A percentile compares a stretch with the other conserved stretches of the same genome.
Conservation (phyloP, 2,797 vertebrate genomes). For the Syngnathus rostellatus region DNA sequence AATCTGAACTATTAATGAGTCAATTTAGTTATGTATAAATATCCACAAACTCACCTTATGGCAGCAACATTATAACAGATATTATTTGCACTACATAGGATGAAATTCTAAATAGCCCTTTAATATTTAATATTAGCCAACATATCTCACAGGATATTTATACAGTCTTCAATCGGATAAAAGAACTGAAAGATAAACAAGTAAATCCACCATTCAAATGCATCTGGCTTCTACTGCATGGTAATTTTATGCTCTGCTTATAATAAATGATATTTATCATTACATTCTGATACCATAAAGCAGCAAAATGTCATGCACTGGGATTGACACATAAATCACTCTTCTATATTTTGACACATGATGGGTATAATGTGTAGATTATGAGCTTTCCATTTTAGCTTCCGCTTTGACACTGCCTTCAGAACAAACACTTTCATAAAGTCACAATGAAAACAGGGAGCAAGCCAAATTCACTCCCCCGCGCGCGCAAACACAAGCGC, state of each 20-base stretch:
- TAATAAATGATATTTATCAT: conserved; percentile 55
- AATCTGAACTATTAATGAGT: background rate
- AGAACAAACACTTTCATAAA: conserved; percentile 58
- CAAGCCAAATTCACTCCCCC: conserved; percentile 76
- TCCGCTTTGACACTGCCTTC: conserved; percentile 44
- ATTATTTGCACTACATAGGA: background rate
- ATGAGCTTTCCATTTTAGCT: conserved; percentile 49
- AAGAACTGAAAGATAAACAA: conserved; percentile 41
- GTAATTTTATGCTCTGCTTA: conserved; percentile 41
- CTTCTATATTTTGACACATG: conserved; percentile 60
- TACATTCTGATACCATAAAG: conserved; percentile 44
- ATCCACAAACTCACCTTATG: background rate
- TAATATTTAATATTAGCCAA: conserved; percentile 15
- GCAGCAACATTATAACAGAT: background rate
- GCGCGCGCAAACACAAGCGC: conserved; percentile 17
- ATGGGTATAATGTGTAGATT: conserved; percentile 58
- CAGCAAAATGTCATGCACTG: conserved; percentile 39
- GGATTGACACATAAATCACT: conserved; percentile 46
- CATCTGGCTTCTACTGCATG: conserved; percentile 64
- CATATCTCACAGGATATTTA: conserved; percentile 42
- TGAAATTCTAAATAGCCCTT: background rate
- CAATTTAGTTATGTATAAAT: background rate
- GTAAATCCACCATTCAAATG: conserved; percentile 37
- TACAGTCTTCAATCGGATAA: conserved; percentile 33
- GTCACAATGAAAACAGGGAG: conserved; percentile 76